Evolutionary conservation across 2,888 invertebrate genomes (phyloP).

Genomic region (Eupithecia abbreviata): DNA sequence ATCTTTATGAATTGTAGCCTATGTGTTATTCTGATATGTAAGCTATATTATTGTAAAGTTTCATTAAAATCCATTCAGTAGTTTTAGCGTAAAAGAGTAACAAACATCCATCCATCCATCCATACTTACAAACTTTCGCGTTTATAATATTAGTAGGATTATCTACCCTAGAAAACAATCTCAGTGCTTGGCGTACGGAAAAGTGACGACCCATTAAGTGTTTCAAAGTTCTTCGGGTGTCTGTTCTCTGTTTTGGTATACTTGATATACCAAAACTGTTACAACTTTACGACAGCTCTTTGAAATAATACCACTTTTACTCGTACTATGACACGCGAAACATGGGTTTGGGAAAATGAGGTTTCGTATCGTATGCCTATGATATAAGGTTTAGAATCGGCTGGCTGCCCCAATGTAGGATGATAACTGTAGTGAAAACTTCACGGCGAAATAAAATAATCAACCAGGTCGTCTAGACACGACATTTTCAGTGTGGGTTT

Average conservation of each 20-base stretch:
- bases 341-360: background rate
- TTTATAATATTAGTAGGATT: no score
- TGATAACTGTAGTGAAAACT: conserved; percentile 1
- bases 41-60: no score
- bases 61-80: no score
- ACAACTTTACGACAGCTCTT: conserved; percentile 35
- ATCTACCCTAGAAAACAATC: no score
- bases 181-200: no score
- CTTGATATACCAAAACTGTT: conserved; percentile 29
- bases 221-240: conserved; percentile 16
- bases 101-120: no score
- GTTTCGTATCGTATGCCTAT: background rate
- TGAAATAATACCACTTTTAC: conserved; percentile 29
- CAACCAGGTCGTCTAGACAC: background rate
- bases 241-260: background rate
- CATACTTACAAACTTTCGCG: no score
- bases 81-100: no score
- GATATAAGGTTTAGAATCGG: background rate
- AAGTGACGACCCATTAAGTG: conserved; percentile 22
- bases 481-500: background rate
- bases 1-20: no score
- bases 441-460: background rate
- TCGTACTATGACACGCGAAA: conserved; percentile 35
- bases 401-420: background rate
- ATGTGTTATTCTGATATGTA: no score